Conservation (phyloP, 2,888 invertebrate species). For the Agelastica alni region DNA sequence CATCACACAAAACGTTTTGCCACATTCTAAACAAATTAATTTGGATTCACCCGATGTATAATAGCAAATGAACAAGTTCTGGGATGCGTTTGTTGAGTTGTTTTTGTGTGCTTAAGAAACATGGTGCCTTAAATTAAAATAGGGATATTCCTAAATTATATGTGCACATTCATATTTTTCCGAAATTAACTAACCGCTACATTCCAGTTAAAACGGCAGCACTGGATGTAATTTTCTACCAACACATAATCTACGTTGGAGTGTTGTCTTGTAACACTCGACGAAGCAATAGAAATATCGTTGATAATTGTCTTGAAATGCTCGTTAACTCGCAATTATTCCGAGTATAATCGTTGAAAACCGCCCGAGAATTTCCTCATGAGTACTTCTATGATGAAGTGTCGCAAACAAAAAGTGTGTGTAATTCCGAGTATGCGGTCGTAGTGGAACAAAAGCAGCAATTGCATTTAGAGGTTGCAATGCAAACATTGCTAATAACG, state of each 20-base stretch:
- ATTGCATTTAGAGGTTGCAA: constrained; percentile 46
- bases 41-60: too few relatives aligned
- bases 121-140: not conserved
- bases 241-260: constrained; percentile 8
- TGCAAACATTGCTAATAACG: constrained; percentile 48
- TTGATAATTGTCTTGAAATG: constrained; percentile 28
- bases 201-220: not conserved
- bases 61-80: too few relatives aligned
- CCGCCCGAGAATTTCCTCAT: constrained; percentile 25
- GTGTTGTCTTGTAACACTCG: constrained; percentile 19
- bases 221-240: not conserved
- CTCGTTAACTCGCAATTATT: constrained; percentile 34
- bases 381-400: constrained; percentile 28
- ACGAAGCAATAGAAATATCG: constrained; percentile 23
- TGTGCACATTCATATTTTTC: not conserved
- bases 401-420: constrained; percentile 38
- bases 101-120: too few relatives aligned
- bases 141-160: too few relatives aligned
- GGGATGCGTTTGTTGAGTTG: too few relatives aligned
- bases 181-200: not conserved
- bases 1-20: too few relatives aligned
- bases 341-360: constrained; percentile 29
- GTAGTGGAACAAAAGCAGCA: constrained; percentile 47
- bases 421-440: constrained; percentile 46
- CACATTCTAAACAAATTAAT: too few relatives aligned